These are phyloP conservation scores for Poeciliopsis prolifica DNA, from an alignment of 2,113 vertebrate species.

Conservation along the genomic window DNA sequence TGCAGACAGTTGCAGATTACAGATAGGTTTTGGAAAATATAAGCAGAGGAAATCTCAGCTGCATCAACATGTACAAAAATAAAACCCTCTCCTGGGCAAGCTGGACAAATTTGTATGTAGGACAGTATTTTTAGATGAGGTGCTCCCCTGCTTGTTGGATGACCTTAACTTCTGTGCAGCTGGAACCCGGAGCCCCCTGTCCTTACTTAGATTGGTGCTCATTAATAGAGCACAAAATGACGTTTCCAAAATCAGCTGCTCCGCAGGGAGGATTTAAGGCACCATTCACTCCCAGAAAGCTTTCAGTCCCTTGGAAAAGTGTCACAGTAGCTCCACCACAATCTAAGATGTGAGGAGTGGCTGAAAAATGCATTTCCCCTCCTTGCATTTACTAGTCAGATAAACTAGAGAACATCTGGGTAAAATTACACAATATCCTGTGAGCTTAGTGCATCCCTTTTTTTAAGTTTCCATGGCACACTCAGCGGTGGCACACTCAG, in stretches of 20 bases:
- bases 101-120: slow-evolving; percentile 56
- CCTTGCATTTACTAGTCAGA: slow-evolving; percentile 56
- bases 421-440: slow-evolving; percentile 70
- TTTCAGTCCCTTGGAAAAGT: slow-evolving; percentile 8
- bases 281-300: slow-evolving; percentile 21
- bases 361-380: slow-evolving; percentile 28
- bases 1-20: background rate
- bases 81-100: slow-evolving; percentile 9
- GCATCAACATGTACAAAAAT: background rate
- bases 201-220: slow-evolving; percentile 14
- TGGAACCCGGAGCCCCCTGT: slow-evolving; percentile 38
- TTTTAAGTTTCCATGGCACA: slow-evolving; percentile 27
- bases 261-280: slow-evolving; percentile 20
- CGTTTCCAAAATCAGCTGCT: slow-evolving; percentile 24
- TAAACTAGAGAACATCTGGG: slow-evolving; percentile 71
- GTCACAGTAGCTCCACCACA: slow-evolving; percentile 17
- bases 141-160: slow-evolving; percentile 49
- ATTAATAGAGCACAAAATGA: slow-evolving; percentile 48
- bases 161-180: slow-evolving; percentile 39
- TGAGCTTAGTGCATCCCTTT: slow-evolving; percentile 36
- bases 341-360: slow-evolving; percentile 11
- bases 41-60: slow-evolving; percentile 5
- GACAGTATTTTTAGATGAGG: slow-evolving; percentile 78
- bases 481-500: slow-evolving; percentile 39
- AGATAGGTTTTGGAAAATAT: slow-evolving; percentile 1